A percentile compares a stretch with the other conserved stretches of the same genome.
These are phyloP conservation scores for Morone saxatilis DNA, from an alignment of 2,113 vertebrate species.

Conservation along the genomic window DNA sequence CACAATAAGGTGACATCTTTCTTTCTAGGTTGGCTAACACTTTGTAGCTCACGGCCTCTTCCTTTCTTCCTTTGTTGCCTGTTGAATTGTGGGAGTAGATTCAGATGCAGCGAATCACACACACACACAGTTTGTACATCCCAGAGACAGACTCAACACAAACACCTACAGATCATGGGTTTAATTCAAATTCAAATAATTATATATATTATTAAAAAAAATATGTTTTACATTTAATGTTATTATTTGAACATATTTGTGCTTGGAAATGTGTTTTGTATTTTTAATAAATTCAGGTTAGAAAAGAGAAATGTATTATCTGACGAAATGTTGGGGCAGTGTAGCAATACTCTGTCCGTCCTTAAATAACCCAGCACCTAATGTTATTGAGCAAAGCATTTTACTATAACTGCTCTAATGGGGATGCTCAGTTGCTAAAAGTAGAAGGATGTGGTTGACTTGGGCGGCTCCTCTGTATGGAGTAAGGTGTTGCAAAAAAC, in stretches of 20 bases:
- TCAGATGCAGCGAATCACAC: slow-evolving; percentile 69
- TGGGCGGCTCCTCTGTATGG: not conserved
- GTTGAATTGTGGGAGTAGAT: slow-evolving; percentile 84
- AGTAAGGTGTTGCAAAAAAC: slow-evolving; percentile 14
- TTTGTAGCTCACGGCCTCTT: slow-evolving; percentile 77
- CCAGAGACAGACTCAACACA: slow-evolving; percentile 2
- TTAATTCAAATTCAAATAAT: not conserved
- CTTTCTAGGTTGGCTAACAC: slow-evolving; percentile 70
- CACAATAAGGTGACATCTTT: slow-evolving; percentile 55
- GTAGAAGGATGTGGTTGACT: slow-evolving; percentile 8
- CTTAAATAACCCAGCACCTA: not conserved
- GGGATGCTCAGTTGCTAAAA: not conserved
- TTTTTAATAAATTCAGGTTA: not conserved
- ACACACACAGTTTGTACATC: slow-evolving; percentile 44
- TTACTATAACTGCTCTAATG: not conserved
- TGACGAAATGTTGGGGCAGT: not conserved
- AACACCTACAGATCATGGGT: not conserved
- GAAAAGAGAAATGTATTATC: not conserved
- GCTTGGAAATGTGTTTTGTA: not conserved
- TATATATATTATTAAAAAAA: not conserved
- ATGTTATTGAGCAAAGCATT: not conserved
- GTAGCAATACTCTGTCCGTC: not conserved
- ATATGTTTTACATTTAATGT: not conserved
- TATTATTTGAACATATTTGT: not conserved
- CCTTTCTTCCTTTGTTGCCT: slow-evolving; percentile 86